These are phyloP conservation scores for Indicator maculatus DNA, from an alignment of 2,113 vertebrate species.

Conservation along the genomic window DNA sequence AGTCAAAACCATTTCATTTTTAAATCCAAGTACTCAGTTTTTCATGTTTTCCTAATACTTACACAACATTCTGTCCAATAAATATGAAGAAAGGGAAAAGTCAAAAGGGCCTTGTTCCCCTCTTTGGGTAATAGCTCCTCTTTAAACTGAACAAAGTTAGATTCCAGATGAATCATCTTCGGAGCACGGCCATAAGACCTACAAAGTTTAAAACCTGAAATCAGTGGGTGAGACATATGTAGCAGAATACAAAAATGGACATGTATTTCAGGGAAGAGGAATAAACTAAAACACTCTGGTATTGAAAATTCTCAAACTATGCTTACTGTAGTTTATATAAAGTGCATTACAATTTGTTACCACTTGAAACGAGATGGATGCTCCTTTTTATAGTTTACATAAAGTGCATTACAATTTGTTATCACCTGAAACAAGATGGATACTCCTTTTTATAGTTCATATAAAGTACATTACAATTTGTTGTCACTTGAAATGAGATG, in stretches of 20 bases:
- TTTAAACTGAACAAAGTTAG: slow-evolving; percentile 98
- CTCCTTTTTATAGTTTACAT: background rate
- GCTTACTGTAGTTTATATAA: background rate
- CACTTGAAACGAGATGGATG: background rate
- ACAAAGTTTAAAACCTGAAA: slow-evolving; percentile 5
- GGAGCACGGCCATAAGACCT: slow-evolving; percentile 97
- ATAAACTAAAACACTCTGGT: background rate
- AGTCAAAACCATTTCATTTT: background rate
- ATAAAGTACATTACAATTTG: background rate
- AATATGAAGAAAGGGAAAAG: slow-evolving; percentile 97
- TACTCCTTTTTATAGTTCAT: background rate
- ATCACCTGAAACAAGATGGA: background rate
- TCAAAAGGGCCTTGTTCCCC: slow-evolving; percentile 95
- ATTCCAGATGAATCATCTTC: slow-evolving; percentile 99
- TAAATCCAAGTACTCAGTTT: background rate
- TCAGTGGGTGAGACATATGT: background rate
- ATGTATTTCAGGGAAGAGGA: background rate
- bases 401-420: background rate
- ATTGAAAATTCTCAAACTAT: background rate
- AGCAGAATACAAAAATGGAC: background rate
- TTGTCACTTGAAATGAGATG: background rate
- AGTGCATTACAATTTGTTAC: background rate
- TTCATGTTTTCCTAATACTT: slow-evolving; percentile 71
- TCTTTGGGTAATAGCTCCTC: slow-evolving; percentile 97
- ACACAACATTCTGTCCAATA: slow-evolving; percentile 99